A percentile compares a stretch with the other conserved stretches of the same genome.
Evolutionary conservation across 2,888 invertebrate species (phyloP).

Genomic region (Erannis defoliaria): DNA sequence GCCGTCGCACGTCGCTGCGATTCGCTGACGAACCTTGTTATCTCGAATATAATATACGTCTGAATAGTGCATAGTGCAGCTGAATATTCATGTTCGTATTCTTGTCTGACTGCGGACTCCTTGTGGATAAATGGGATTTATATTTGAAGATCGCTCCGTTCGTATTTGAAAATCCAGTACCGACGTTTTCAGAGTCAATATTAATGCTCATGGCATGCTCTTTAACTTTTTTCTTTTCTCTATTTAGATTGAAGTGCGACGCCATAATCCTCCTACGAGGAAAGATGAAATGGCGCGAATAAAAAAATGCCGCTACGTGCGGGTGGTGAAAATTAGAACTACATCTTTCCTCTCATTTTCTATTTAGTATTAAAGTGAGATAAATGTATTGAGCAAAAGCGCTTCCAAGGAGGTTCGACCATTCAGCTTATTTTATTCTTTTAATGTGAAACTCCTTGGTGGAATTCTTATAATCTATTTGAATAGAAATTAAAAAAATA

Average conservation of each 20-base stretch:
- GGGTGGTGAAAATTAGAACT: no score
- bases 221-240: neutral
- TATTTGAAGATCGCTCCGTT: slow-evolving; percentile 46
- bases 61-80: slow-evolving; percentile 60
- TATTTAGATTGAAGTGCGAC: neutral
- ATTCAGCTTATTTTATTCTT: no score
- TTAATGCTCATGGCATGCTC: slow-evolving; percentile 24
- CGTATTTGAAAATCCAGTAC: slow-evolving; percentile 38
- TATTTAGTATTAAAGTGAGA: no score
- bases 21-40: slow-evolving; percentile 85
- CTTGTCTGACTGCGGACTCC: slow-evolving; percentile 52
- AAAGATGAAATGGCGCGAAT: no score
- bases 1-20: slow-evolving; percentile 49
- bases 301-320: no score
- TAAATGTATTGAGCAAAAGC: no score
- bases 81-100: slow-evolving; percentile 81
- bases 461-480: no score
- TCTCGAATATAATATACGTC: slow-evolving; percentile 71
- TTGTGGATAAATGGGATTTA: slow-evolving; percentile 49
- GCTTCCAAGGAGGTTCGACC: no score
- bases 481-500: no score
- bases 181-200: slow-evolving; percentile 37
- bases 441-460: no score
- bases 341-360: no score
- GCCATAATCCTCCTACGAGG: no score